Conservation (phyloP, 1,140 invertebrate genomes). For the Bombus confusus region DNA sequence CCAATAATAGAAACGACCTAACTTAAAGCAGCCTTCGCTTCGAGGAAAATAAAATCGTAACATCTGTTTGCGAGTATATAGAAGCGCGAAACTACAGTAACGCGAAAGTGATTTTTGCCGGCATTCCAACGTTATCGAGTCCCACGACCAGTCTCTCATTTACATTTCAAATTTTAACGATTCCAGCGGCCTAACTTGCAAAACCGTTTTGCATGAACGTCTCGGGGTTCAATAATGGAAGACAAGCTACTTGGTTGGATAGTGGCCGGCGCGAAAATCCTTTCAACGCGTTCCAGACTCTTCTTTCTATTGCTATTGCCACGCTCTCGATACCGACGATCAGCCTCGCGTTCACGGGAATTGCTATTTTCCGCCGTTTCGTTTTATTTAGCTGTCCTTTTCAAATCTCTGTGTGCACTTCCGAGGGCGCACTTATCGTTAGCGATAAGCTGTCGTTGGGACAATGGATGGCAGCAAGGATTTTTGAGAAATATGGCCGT, state of each 20-base stretch:
- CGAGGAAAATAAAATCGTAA: conserved; percentile 57
- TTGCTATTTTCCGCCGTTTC: conserved; percentile 22
- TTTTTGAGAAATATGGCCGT: neutral
- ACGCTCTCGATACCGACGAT: neutral
- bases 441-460: conserved; percentile 24
- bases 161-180: conserved; percentile 66
- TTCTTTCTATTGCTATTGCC: neutral
- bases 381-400: conserved; percentile 20
- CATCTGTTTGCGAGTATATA: conserved; percentile 34
- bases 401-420: conserved; percentile 1
- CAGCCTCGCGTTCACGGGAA: neutral
- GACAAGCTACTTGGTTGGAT: conserved; percentile 39
- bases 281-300: conserved; percentile 9
- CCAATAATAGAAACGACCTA: conserved; percentile 31
- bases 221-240: conserved; percentile 57
- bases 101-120: conserved; percentile 61
- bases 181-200: conserved; percentile 58
- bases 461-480: neutral
- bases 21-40: neutral
- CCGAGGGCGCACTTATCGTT: conserved; percentile 4
- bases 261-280: conserved; percentile 27
- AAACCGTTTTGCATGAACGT: conserved; percentile 57
- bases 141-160: conserved; percentile 47
- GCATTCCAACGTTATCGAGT: conserved; percentile 59
- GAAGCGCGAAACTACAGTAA: conserved; percentile 41